A percentile compares a stretch with the other conserved stretches of the same genome.
phyloP scores from a whole-genome alignment of 2,888 invertebrate genomes.

The Cactoblastis cactorum region DNA sequence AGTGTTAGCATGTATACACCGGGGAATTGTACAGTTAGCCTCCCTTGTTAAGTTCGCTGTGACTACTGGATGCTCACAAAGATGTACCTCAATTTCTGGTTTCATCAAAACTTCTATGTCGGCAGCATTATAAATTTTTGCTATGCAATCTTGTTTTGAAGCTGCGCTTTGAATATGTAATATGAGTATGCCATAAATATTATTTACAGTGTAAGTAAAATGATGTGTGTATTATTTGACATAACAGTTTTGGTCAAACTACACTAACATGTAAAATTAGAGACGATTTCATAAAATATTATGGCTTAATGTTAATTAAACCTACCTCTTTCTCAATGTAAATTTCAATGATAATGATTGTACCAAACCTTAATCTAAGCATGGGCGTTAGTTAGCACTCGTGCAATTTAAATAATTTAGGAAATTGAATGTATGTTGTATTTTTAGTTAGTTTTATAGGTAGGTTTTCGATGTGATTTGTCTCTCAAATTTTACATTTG shows the following conservation, averaged over 20 bases:
- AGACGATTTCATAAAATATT: constrained; percentile 65
- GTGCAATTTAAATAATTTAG: constrained; percentile 57
- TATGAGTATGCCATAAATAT: constrained; percentile 51
- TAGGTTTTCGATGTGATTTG: constrained; percentile 79
- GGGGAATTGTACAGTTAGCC: constrained; percentile 80
- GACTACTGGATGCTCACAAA: constrained; percentile 72
- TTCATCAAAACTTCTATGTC: constrained; percentile 70
- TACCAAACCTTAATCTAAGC: constrained; percentile 72
- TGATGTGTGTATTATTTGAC: constrained; percentile 51
- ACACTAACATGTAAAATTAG: constrained; percentile 71
- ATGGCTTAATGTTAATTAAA: constrained; percentile 68
- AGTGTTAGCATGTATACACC: constrained; percentile 77
- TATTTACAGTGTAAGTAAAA: constrained; percentile 46
- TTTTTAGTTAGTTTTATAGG: constrained; percentile 77
- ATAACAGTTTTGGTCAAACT: constrained; percentile 69
- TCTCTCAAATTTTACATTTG: constrained; percentile 79
- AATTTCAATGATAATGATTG: constrained; percentile 73
- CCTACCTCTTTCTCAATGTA: constrained; percentile 76
- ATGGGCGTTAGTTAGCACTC: constrained; percentile 29
- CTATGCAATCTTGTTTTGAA: constrained; percentile 44
- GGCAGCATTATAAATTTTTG: constrained; percentile 42
- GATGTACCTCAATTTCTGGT: constrained; percentile 61
- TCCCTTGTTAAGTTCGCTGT: constrained; percentile 78
- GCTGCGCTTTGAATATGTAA: constrained; percentile 64
- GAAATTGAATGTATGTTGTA: constrained; percentile 78